Evolutionary conservation across 2,797 vertebrate species (phyloP).

Genomic region (Characodon lateralis): DNA sequence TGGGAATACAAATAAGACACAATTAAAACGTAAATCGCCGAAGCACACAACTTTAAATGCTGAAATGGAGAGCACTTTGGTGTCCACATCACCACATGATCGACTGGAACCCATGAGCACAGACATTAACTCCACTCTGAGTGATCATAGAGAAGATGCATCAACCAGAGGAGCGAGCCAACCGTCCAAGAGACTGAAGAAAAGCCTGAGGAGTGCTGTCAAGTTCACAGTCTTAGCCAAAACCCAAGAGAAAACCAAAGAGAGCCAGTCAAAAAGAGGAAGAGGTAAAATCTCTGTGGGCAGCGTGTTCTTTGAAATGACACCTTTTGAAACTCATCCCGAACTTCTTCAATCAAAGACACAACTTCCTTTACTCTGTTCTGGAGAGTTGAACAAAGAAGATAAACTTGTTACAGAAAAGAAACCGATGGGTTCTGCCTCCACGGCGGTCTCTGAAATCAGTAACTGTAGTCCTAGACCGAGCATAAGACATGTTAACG

Average conservation of each 20-base stretch:
- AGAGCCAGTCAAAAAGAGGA: slow-evolving; percentile 4
- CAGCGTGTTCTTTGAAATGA: slow-evolving; percentile 61
- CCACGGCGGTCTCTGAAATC: slow-evolving; percentile 9
- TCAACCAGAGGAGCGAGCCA: neutral
- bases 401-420: neutral
- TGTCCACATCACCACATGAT: slow-evolving; percentile 23
- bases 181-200: slow-evolving; percentile 52
- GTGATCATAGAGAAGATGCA: slow-evolving; percentile 6
- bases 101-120: neutral
- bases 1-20: slow-evolving; percentile 30
- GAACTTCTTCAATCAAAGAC: neutral
- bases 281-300: neutral
- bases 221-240: slow-evolving; percentile 10
- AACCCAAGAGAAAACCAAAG: slow-evolving; percentile 31
- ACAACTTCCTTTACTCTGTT: neutral
- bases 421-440: neutral
- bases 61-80: slow-evolving; percentile 1
- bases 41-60: neutral
- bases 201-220: neutral
- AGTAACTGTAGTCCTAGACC: neutral
- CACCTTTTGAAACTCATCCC: slow-evolving; percentile 24
- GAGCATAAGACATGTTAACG: neutral
- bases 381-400: neutral
- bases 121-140: neutral
- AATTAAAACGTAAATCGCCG: slow-evolving; percentile 52